Conservation (phyloP, 2,888 invertebrate genomes). For the Cotesia congregata region DNA sequence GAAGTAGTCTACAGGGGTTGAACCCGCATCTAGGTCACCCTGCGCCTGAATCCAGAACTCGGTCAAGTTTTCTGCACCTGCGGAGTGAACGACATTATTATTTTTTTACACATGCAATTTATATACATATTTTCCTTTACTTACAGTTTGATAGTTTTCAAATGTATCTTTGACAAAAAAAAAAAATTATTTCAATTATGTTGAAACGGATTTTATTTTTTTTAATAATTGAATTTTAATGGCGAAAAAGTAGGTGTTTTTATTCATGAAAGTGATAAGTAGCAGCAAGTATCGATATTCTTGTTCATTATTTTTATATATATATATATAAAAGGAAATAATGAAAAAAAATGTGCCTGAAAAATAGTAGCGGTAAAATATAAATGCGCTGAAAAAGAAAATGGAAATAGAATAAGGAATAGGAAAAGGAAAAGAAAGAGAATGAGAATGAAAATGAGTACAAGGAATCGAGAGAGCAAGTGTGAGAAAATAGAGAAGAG, state of each 20-base stretch:
- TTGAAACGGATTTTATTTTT: too few relatives aligned
- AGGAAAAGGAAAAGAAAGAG: conserved; percentile 11
- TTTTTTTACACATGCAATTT: conserved; percentile 41
- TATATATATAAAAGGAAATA: conserved; percentile 32
- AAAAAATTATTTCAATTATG: too few relatives aligned
- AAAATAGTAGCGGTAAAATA: conserved; percentile 17
- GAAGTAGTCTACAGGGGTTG: conserved; percentile 48
- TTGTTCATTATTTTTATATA: conserved; percentile 13
- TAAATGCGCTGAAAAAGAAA: conserved; percentile 5
- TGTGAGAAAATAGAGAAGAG: conserved; percentile 1
- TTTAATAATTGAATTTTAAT: not conserved
- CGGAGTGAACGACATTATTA: conserved; percentile 55
- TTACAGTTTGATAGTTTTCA: conserved; percentile 23
- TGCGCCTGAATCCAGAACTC: conserved; percentile 65
- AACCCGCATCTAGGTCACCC: conserved; percentile 64
- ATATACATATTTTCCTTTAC: conserved; percentile 39
- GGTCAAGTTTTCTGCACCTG: conserved; percentile 70
- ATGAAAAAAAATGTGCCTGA: conserved; percentile 28
- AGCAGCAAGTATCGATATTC: not conserved
- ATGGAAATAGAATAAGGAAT: not conserved
- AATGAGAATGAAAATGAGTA: conserved; percentile 18
- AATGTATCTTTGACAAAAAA: too few relatives aligned
- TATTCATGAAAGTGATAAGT: not conserved
- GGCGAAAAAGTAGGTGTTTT: not conserved
- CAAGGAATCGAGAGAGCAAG: not conserved